Conservation (phyloP, 2,797 vertebrate species). For the Nyctalus aviator region DNA sequence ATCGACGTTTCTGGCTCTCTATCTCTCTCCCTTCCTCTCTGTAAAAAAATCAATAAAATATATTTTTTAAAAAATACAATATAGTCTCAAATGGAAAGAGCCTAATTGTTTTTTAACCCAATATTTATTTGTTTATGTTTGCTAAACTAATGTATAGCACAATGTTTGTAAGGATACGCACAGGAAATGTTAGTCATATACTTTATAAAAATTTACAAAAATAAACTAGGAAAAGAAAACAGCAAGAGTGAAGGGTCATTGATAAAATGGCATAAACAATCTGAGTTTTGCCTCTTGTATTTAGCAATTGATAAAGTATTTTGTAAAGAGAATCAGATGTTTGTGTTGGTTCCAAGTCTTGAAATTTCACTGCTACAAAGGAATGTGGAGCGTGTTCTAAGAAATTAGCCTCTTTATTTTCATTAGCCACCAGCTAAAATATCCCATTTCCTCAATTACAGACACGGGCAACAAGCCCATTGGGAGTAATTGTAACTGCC, state of each 20-base stretch:
- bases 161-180: neutral
- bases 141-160: neutral
- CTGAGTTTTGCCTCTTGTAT: neutral
- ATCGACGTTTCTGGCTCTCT: too few relatives aligned
- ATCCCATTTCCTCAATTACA: neutral
- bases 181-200: neutral
- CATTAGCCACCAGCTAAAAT: slow-evolving; percentile 17
- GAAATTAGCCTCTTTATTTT: slow-evolving; percentile 25
- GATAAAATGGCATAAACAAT: neutral
- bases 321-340: neutral
- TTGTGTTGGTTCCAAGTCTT: neutral
- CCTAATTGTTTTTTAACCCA: neutral
- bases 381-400: neutral
- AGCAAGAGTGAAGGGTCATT: neutral
- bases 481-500: neutral
- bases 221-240: neutral
- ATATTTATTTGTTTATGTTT: neutral
- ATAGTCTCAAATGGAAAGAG: neutral
- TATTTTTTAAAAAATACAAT: neutral
- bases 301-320: neutral
- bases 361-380: neutral
- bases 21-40: too few relatives aligned
- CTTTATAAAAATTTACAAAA: neutral
- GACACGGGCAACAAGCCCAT: neutral
- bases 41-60: too few relatives aligned